A percentile compares a stretch with the other conserved stretches of the same genome.
Evolutionary conservation across 2,113 vertebrate genomes (phyloP).

Genomic region (Heliornis fulica): DNA sequence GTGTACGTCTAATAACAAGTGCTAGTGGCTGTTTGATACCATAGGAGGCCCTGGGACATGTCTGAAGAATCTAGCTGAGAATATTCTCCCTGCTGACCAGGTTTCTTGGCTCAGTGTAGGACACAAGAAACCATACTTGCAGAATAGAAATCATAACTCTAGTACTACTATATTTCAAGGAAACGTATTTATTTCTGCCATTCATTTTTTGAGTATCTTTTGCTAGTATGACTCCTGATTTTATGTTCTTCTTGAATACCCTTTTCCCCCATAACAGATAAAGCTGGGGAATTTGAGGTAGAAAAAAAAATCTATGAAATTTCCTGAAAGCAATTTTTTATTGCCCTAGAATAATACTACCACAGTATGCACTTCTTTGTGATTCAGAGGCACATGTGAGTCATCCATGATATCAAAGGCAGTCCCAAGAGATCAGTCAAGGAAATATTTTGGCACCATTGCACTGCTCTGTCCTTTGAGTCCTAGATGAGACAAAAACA

Average conservation of each 20-base stretch:
- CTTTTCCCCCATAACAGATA: slow-evolving; percentile 37
- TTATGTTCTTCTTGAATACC: not conserved
- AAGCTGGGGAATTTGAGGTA: slow-evolving; percentile 18
- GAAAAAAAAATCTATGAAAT: not conserved
- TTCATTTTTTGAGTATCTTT: not conserved
- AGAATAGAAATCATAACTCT: not conserved
- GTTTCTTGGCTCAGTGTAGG: not conserved
- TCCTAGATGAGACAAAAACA: slow-evolving; percentile 18
- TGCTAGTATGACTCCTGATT: not conserved
- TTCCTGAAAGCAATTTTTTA: slow-evolving; percentile 25
- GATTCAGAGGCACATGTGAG: slow-evolving; percentile 21
- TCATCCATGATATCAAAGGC: slow-evolving; percentile 30
- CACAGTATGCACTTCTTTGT: not conserved
- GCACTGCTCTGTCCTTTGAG: slow-evolving; percentile 10
- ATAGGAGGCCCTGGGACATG: not conserved
- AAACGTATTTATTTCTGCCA: not conserved
- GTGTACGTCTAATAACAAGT: not conserved
- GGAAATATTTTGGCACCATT: slow-evolving; percentile 33
- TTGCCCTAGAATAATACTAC: not conserved
- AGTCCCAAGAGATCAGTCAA: slow-evolving; percentile 12
- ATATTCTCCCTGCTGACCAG: not conserved
- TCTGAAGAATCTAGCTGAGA: not conserved
- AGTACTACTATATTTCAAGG: not conserved
- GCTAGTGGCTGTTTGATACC: not conserved
- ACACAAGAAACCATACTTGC: not conserved